Conservation (phyloP, 2,113 vertebrate species). For the Scytalopus superciliaris region DNA sequence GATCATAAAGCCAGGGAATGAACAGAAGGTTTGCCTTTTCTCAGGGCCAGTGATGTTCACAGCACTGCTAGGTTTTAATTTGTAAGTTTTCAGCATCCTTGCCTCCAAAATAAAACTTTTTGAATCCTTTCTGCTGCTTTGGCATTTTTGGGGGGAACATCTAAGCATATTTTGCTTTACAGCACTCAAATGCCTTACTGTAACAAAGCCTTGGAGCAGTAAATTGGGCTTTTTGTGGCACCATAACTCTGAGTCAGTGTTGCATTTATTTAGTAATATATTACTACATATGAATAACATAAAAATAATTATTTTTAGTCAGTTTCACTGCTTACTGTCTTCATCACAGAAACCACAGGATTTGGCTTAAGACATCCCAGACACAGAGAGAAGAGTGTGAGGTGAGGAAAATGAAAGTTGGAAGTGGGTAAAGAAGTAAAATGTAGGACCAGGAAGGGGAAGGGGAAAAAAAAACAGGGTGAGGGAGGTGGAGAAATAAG, state of each 20-base stretch:
- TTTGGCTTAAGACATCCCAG: not conserved
- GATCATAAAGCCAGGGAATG: too few relatives aligned
- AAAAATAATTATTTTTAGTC: not conserved
- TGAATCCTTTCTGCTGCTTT: too few relatives aligned
- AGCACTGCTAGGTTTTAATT: too few relatives aligned
- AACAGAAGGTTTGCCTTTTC: too few relatives aligned
- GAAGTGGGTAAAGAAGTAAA: not conserved
- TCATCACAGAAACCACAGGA: not conserved
- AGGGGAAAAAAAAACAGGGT: fast-evolving
- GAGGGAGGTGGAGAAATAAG: fast-evolving
- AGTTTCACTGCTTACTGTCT: not conserved
- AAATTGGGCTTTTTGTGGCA: not conserved
- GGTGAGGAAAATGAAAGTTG: not conserved
- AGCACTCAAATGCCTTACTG: not conserved
- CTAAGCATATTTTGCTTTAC: too few relatives aligned
- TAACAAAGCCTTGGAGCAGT: not conserved
- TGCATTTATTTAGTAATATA: not conserved
- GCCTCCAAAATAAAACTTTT: too few relatives aligned
- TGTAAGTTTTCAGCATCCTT: too few relatives aligned
- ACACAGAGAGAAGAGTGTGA: not conserved
- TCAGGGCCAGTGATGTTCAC: too few relatives aligned
- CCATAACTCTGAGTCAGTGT: not conserved
- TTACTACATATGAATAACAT: not conserved
- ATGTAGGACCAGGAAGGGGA: not conserved
- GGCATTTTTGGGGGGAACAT: too few relatives aligned